Conservation (phyloP, 1,140 invertebrate species). For the Anadara kagoshimensis region DNA sequence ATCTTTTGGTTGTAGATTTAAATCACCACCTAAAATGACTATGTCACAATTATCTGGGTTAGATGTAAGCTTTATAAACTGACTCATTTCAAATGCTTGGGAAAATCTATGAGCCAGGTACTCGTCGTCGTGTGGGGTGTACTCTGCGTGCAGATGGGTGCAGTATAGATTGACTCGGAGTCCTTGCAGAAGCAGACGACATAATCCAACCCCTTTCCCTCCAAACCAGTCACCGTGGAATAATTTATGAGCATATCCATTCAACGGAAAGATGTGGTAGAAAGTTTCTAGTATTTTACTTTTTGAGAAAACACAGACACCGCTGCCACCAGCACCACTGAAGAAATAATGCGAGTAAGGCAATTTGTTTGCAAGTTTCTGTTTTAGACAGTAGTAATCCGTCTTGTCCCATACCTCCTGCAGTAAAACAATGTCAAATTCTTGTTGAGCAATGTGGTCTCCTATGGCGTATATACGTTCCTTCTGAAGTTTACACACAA, state of each 20-base stretch:
- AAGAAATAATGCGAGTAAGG: constrained; percentile 93
- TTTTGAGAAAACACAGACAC: constrained; percentile 93
- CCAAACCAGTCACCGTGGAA: constrained; percentile 99
- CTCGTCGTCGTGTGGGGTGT: constrained; percentile 87
- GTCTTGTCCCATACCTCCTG: constrained; percentile 92
- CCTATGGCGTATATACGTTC: constrained; percentile 88
- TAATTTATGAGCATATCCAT: constrained; percentile 97
- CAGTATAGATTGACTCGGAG: constrained; percentile 89
- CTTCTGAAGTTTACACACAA: constrained; percentile 80
- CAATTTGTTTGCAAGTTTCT: constrained; percentile 78
- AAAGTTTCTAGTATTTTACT: constrained; percentile 90
- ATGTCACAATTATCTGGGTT: constrained; percentile 81
- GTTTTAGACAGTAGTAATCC: constrained; percentile 82
- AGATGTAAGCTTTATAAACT: constrained; percentile 91
- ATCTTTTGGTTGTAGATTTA: constrained; percentile 92
- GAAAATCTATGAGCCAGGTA: constrained; percentile 92
- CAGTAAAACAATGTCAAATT: constrained; percentile 90
- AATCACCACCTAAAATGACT: constrained; percentile 91
- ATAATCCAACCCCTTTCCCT: constrained; percentile 96
- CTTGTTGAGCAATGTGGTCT: constrained; percentile 79
- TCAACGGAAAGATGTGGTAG: constrained; percentile 94
- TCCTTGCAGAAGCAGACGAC: constrained; percentile 81
- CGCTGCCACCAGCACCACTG: constrained; percentile 94
- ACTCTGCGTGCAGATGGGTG: constrained; percentile 97
- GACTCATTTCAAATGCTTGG: constrained; percentile 94